Evolutionary conservation across 1,140 invertebrate genomes (phyloP), one percentile per base, ranked within the genome.

Genomic region (Pristionchus pacificus): DNA sequence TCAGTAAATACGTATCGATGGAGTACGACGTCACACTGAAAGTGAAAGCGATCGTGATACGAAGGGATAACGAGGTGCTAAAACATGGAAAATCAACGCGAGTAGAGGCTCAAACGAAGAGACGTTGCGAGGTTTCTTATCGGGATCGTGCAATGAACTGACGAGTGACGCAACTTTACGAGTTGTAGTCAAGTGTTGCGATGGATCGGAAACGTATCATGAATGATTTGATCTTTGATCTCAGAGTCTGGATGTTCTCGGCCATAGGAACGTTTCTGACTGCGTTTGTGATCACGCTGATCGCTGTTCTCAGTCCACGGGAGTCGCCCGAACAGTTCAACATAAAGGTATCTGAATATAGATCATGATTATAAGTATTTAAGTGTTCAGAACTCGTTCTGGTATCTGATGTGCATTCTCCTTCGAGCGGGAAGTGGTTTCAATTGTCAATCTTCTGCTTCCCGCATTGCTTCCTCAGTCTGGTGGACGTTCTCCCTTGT

Each of bases 401-500:
- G 75, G 77, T 78, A 74, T 38, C 64, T 74, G 1, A 67, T 74
- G 1, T 74, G 75, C 49, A 77, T 74, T 64, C 59, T 77, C 6
- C 66, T 77, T 3, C 68, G 74, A 24, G 72, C 76, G 15, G 85
- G 80, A 30, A 77, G 74, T n/a, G 79, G 79, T 49, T 77, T 75
- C 58, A 80, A 78, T 33, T 91, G 91, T 72, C 85, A 93, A 91
- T 92, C 93, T 49, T 2, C 24, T 60, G 58, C 55, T 28, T 65
- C 92, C 2, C 87, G 93, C 69, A 92, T 95, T 77, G 91, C 95
- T 19, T 92, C 92, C 15, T 91, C 92, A 2, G 95, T 95, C 74
- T 97, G 95, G 95, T 97, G 94, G 93, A 96, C 97, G 85, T 98
- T 97, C 86, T 97, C 94, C 0, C 87, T 98, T 24, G 97, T 98